Evolutionary conservation across 2,888 invertebrate genomes (phyloP), one percentile per base, ranked within the genome.

Genomic region (Campoletis raptor): DNA sequence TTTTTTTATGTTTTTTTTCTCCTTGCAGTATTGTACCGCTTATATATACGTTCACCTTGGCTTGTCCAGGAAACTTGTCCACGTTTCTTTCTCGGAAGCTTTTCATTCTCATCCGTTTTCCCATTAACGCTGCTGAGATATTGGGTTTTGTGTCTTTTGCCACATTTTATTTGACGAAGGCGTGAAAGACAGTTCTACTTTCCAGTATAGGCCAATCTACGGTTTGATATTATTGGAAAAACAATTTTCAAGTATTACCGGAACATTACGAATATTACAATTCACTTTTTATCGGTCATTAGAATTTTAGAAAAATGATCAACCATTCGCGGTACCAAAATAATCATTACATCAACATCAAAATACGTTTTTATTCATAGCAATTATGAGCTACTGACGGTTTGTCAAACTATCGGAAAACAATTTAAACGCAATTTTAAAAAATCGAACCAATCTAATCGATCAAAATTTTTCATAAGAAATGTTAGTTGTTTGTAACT

Each of bases 41-140:
- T 30, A n/a, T 54, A 40, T n/a, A 24, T 57, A 69, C 42, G 36
- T 57, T 48, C 69, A 30, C 48, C 15, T 40, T 12, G 48, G 64
- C 69, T 70, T 70, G 52, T 67, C 24, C 52, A 64, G 72, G 7
- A 61, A 81, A 72, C 72, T 81, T 64, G 72, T 80, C 74, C 57
- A 48, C 74, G 30, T 76, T 78, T 82, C 64, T 66, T 69, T 79
- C 48, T 66, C 79, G 70, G n/a, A 73, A 45, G 48, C 61, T 64
- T 81, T 81, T 81, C 72, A 64, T 72, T 81, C 64, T 12, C 72
- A 64, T 81, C 48, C 37, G 37, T 52, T 64, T 64, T 81, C n/a
- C 64, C 64, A 81, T 81, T 72, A 81, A 64, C 61, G 40, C 15
- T 24, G 15, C 21, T 40, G 54, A 54, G 52, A 78, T 69, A 69